Evolutionary conservation across 2,888 invertebrate species (phyloP), one percentile per base, ranked within the genome.

Genomic region (Drosophila falleni): DNA sequence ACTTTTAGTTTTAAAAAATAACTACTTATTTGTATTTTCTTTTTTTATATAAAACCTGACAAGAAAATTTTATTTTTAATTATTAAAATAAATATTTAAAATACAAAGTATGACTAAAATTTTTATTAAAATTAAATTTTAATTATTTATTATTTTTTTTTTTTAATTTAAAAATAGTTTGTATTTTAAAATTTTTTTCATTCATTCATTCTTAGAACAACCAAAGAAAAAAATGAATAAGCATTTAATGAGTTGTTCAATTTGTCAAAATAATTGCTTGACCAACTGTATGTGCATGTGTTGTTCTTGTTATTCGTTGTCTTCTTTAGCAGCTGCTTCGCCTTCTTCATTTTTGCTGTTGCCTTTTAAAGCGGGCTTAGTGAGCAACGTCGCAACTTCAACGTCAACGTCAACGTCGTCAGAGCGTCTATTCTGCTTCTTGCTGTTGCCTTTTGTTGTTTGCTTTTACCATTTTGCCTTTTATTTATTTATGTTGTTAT

Each of bases 401-500:
- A 37, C 54, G 49, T 42, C 44, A 42, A 5, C 29, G 31, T 31
- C 31, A 49, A 16, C 55, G 75, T 63, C 74, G 74, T 74, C 58
- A 69, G 49, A 49, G 68, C 64, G 69, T 74, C 49, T 67, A 55
- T 67, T 61, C 44, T 73, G 53, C 58, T 63, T 71, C 64, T 58
- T 74, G 47, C 61, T 65, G n/a, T 80, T 74, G 62, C 58, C 47
- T 67, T 62, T 66, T 60, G 46, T 65, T 63, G 58, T 63, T 63
- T 63, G 63, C 49, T 58, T 63, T 58, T 63, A 49, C 49, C 63
- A 63, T 63, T 74, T 71, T 75, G 76, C 77, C 59, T 77, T 76
- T 78, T 80, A 83, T 78, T 83, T 83, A 80, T 78, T 73, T 78
- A 76, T 83, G 80, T 73, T 81, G 79, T 80, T 82, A 81, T 72